Evolutionary conservation across 2,113 vertebrate genomes (phyloP).

Genomic region (Muscicapa adusta): DNA sequence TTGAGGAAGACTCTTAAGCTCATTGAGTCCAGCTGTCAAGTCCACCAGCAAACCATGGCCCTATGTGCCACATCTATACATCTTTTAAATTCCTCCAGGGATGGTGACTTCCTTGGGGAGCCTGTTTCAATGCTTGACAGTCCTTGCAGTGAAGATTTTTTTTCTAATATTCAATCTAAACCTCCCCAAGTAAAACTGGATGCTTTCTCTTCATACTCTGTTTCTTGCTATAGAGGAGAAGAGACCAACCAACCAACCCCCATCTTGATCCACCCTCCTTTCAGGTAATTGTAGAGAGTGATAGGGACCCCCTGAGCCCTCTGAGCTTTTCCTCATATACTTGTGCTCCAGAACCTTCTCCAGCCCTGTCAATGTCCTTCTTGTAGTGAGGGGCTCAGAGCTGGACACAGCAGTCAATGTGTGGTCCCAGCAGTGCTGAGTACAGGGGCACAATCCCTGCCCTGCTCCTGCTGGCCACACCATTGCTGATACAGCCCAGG

Average conservation of each 20-base stretch:
- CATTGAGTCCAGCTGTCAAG: not conserved
- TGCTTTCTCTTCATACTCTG: not conserved
- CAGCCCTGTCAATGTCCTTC: not conserved
- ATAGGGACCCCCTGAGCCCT: not conserved
- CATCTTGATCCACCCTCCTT: not conserved
- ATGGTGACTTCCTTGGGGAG: not conserved
- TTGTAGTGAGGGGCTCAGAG: not conserved
- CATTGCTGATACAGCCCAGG: accelerated
- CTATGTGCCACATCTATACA: not conserved
- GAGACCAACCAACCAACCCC: accelerated
- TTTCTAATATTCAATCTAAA: not conserved
- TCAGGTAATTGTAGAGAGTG: not conserved
- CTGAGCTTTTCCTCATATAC: not conserved
- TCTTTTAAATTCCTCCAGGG: not conserved
- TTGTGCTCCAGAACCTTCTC: not conserved
- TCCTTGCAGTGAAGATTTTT: not conserved
- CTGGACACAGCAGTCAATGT: accelerated
- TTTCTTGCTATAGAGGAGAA: not conserved
- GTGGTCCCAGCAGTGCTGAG: accelerated
- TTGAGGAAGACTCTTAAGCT: not conserved
- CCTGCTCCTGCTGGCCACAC: not conserved
- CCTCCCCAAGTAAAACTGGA: not conserved
- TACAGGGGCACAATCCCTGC: accelerated
- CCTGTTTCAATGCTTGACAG: not conserved
- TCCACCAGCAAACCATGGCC: not conserved